Conservation (phyloP, 2,888 invertebrate species). For the Tryphoninae sp. region DNA sequence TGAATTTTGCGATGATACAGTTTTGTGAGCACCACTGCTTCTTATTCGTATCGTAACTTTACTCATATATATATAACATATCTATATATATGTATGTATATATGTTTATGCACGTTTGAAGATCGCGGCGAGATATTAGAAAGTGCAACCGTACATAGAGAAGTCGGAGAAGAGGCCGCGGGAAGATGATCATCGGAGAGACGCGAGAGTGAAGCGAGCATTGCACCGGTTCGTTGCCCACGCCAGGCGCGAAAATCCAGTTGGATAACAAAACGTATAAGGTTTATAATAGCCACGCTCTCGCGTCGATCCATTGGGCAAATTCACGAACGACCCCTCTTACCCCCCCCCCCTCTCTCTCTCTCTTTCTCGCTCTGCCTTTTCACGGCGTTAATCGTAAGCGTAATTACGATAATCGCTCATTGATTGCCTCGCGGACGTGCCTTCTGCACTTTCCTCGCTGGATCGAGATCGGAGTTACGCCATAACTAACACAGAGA, state of each 20-base stretch:
- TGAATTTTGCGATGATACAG: slow-evolving; percentile 56
- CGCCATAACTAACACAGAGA: slow-evolving; percentile 37
- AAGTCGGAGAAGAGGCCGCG: slow-evolving; percentile 42
- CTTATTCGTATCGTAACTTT: slow-evolving; percentile 49
- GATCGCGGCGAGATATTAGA: slow-evolving; percentile 72
- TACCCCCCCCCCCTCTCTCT: neutral
- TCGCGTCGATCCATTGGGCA: slow-evolving; percentile 23
- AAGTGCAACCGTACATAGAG: slow-evolving; percentile 67
- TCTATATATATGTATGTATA: neutral
- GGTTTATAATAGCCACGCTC: slow-evolving; percentile 36
- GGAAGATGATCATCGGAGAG: slow-evolving; percentile 56
- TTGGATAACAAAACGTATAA: slow-evolving; percentile 39
- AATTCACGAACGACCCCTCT: slow-evolving; percentile 59
- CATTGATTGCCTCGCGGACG: slow-evolving; percentile 74
- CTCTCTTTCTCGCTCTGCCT: neutral
- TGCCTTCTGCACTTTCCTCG: slow-evolving; percentile 73
- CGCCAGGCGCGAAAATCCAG: slow-evolving; percentile 58
- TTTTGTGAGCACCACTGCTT: slow-evolving; percentile 68
- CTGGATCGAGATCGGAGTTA: slow-evolving; percentile 49
- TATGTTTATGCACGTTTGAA: slow-evolving; percentile 54
- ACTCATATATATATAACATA: neutral
- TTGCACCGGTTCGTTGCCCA: slow-evolving; percentile 47
- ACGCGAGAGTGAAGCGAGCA: slow-evolving; percentile 32
- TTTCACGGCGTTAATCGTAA: slow-evolving; percentile 71
- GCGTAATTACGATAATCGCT: slow-evolving; percentile 77